Percentiles rank a stretch among this genome's conserved stretches.
These are phyloP conservation scores for Notiomystis cincta DNA, from an alignment of 2,113 vertebrate genomes.

Conservation along the genomic window DNA sequence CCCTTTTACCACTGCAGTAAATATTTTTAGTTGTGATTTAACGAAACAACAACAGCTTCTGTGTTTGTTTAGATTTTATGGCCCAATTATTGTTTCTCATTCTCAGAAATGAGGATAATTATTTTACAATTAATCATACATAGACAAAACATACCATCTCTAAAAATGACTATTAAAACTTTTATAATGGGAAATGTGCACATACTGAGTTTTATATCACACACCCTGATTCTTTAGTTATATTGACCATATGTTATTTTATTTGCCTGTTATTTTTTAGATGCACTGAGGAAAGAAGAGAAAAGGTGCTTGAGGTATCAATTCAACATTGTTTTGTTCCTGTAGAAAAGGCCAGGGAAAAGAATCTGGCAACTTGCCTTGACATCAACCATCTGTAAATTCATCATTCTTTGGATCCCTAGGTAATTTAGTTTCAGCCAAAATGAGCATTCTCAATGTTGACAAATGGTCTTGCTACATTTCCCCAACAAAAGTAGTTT, in stretches of 20 bases:
- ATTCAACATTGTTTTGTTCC: background rate
- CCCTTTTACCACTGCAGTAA: background rate
- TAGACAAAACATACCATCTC: slow-evolving; percentile 46
- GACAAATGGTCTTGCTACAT: slow-evolving; percentile 35
- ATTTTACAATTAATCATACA: slow-evolving; percentile 71
- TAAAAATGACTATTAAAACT: slow-evolving; percentile 37
- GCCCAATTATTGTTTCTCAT: slow-evolving; percentile 64
- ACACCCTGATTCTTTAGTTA: background rate
- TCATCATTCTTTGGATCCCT: slow-evolving; percentile 43
- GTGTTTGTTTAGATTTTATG: slow-evolving; percentile 67
- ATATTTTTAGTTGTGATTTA: slow-evolving; percentile 32
- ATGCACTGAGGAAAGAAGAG: background rate
- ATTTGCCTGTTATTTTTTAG: background rate
- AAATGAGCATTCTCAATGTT: slow-evolving; percentile 45
- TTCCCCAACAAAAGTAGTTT: slow-evolving; percentile 46
- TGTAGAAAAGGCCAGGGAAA: background rate
- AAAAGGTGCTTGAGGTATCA: background rate
- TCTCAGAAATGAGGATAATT: slow-evolving; percentile 61
- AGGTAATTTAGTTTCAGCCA: slow-evolving; percentile 42
- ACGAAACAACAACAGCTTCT: slow-evolving; percentile 6
- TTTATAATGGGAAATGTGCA: slow-evolving; percentile 34
- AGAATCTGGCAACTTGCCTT: slow-evolving; percentile 52
- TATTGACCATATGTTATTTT: background rate
- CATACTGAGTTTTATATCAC: slow-evolving; percentile 10
- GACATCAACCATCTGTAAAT: slow-evolving; percentile 52